Base-by-base conservation (phyloP, 2,797 vertebrate species). In the Catamblyrhynchus diadema region DNA sequence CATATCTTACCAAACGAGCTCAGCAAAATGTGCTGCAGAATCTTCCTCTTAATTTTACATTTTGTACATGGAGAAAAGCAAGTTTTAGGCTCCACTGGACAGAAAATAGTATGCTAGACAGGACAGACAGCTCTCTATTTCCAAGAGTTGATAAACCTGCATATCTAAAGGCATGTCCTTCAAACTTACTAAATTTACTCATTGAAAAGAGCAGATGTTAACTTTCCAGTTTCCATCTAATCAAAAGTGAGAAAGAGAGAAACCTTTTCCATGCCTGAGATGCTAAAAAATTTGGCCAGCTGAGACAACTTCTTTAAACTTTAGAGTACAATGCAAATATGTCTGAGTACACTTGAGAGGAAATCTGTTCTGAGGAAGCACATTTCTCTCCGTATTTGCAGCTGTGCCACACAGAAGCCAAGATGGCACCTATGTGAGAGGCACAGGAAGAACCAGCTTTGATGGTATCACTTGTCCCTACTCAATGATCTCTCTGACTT, bases 251-350 rank as follows among this genome's bases (percentile, higher is more conserved):
- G 37, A 65, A 83, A 50, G 15, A 2, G 19, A 45, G 41, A 81
- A 82, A 93, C 59, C 66, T 92, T 90, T 87, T 70, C 74, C 79
- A 41, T 3, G 54, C 32, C 47, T 69, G 65, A 62, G 59, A 79
- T 70, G 56, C 73, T 83, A 18, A 44, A 54, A 88, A 79, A 94
- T 73, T 90, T 86, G 77, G 32, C 66, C 92, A 95, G 77, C 90
- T 95, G 82, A 93, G 88, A 84, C 80, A 89, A 86, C 35, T 75
- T 94, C 75, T 80, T 77, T 32, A 85, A 86, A 88, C 48, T 87
- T 82, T 33, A 9, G 28, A 89, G 61, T 78, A 91, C 84, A 92
- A 92, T 86, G 86, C 67, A 94, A 85, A 89, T 92, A 75, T 79
- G 35, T 23, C 73, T 56, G 60, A 89, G 50, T 39, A 81, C 23